Base-by-base conservation (phyloP, 2,888 invertebrate genomes). In the Lingula anatina region DNA sequence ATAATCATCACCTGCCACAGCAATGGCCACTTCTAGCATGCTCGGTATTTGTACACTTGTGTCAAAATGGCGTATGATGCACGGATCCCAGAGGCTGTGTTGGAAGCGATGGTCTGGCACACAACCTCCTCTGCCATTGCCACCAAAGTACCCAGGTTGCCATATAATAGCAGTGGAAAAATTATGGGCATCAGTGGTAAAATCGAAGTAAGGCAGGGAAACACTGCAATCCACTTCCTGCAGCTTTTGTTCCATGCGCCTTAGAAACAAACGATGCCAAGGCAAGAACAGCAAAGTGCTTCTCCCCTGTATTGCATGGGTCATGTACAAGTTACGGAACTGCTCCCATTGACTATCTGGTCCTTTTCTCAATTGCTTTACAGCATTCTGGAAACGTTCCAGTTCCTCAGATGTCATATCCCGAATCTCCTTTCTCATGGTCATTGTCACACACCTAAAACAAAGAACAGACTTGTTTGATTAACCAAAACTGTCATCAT, bases 141-240 rank as follows among this genome's bases (percentile, higher is more conserved):
- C 71, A 20, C 73, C 73, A 57, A 73, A 73, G 43, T 59, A 64
- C 44, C 67, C 70, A 9, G 72, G 65, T 55, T 73, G 71, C 72
- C 72, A 74, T 20, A 71, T 57, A 15, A 71, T 56, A 1, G 73
- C 69, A 18, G 64, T 59, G 27, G 62, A 57, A 45, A 73, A 60
- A 39, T 63, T 61, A 2, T 71, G 71, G 18, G 66, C 59, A 53
- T 74, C 73, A 12, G 73, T 70, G 0, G 71, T 67, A 51, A 73
- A 73, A 47, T 74, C 73, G 47, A 65, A 72, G 51, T 72, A 74
- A 2, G 73, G 73, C n/a, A 74, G 56, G 2, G 68, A 64, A 23
- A 74, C 60, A 27, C 55, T 53, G 46, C 72, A 71, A 59, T 71
- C 70, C 4, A 71, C 61, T 50, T 71, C 62, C 49, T 71, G 70